A percentile compares a stretch with the other conserved stretches of the same genome.
phyloP scores from a whole-genome alignment of 2,797 vertebrate species.

The Phoeniculus purpureus region DNA sequence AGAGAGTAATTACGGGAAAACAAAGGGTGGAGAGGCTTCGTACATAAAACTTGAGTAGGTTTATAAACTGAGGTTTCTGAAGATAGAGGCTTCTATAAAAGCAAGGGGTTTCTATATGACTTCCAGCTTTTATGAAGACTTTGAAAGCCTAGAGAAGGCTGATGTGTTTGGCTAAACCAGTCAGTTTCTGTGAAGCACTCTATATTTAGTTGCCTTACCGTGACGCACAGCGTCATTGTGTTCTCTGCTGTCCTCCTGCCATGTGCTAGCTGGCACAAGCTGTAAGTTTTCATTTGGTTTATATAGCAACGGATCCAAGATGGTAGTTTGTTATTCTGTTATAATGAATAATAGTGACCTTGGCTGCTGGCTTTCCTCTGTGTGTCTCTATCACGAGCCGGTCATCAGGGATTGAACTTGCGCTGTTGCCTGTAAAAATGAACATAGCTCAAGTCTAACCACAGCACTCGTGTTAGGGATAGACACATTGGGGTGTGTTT shows the following conservation, averaged over 20 bases:
- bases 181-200: background rate
- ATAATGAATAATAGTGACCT: conserved; percentile 29
- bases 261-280: background rate
- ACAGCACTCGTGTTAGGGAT: background rate
- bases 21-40: background rate
- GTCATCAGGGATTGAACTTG: background rate
- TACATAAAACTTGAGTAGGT: background rate
- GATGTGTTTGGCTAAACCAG: background rate
- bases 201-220: background rate
- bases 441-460: background rate
- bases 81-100: background rate
- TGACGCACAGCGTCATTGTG: background rate
- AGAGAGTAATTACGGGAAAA: background rate
- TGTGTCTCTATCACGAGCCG: background rate
- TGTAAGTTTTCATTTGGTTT: conserved; percentile 6
- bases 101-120: background rate
- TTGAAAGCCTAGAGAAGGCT: background rate
- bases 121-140: background rate
- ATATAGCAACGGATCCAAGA: background rate
- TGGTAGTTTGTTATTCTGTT: background rate
- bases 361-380: conserved; percentile 29
- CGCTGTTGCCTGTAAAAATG: conserved; percentile 2
- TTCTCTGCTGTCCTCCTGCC: background rate
- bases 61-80: background rate
- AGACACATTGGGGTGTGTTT: background rate